A percentile compares a stretch with the other conserved stretches of the same genome.
phyloP scores from a whole-genome alignment of 2,797 vertebrate genomes.

The Paguma larvata region DNA sequence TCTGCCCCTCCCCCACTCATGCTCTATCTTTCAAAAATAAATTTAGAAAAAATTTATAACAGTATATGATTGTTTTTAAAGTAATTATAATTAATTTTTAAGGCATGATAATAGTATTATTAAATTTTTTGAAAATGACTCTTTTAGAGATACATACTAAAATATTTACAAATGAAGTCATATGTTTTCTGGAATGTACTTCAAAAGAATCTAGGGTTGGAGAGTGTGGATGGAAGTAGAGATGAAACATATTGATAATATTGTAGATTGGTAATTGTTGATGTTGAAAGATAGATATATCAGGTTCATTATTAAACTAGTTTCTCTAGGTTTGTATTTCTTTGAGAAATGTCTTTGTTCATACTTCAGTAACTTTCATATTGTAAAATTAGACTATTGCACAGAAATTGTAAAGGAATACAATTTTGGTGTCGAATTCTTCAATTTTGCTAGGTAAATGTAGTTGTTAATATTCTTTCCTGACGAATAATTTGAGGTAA shows the following conservation, averaged over 20 bases:
- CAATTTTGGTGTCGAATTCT: background rate
- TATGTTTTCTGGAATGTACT: background rate
- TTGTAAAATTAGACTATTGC: constrained; percentile 16
- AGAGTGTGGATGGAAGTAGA: background rate
- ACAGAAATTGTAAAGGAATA: background rate
- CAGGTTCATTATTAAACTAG: background rate
- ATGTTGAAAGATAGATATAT: background rate
- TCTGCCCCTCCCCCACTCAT: too few relatives aligned
- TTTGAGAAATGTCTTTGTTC: constrained; percentile 3
- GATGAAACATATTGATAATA: background rate
- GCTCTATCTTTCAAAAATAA: too few relatives aligned
- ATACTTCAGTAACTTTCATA: constrained; percentile 30
- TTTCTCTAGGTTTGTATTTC: constrained; percentile 29
- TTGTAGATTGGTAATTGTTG: background rate
- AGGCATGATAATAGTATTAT: background rate
- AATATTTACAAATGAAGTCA: constrained; percentile 15
- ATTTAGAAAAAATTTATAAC: background rate
- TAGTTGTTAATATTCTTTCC: background rate
- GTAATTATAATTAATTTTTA: background rate
- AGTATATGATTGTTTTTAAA: background rate
- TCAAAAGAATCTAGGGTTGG: background rate
- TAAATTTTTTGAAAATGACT: background rate
- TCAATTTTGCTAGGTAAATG: background rate
- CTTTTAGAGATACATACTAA: constrained; percentile 24
- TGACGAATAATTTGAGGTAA: background rate